These are phyloP conservation scores for Pedicia rivosa DNA, from an alignment of 2,888 invertebrate genomes.

Conservation along the genomic window DNA sequence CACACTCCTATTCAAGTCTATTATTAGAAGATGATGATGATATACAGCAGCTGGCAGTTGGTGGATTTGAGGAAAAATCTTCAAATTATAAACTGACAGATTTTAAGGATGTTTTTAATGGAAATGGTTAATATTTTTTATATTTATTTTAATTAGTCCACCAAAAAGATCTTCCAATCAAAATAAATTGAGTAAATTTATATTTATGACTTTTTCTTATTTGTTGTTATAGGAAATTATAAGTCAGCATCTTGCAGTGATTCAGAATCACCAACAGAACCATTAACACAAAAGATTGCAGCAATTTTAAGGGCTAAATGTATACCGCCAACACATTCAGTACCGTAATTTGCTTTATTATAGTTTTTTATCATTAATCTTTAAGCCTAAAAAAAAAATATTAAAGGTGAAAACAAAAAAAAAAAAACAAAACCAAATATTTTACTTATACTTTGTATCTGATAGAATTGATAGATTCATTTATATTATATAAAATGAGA, in stretches of 20 bases:
- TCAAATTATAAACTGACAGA: neutral
- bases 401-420: too few relatives aligned
- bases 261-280: conserved; percentile 30
- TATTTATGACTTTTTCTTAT: neutral
- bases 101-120: conserved; percentile 5
- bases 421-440: too few relatives aligned
- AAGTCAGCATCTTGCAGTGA: conserved; percentile 30
- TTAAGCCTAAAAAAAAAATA: too few relatives aligned
- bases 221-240: conserved; percentile 20
- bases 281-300: conserved; percentile 27
- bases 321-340: conserved; percentile 21
- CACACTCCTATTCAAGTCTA: conserved; percentile 31
- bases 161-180: too few relatives aligned
- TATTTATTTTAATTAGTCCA: neutral
- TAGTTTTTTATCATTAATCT: too few relatives aligned
- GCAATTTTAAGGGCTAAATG: conserved; percentile 29
- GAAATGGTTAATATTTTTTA: neutral
- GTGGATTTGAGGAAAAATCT: neutral
- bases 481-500: too few relatives aligned
- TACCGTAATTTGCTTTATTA: too few relatives aligned
- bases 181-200: neutral
- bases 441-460: too few relatives aligned
- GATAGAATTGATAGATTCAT: too few relatives aligned
- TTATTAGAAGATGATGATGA: conserved; percentile 25
- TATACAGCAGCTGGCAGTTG: conserved; percentile 1